A percentile compares a stretch with the other conserved stretches of the same genome.
phyloP scores from a whole-genome alignment of 2,888 invertebrate species.

The Meteorus colon region DNA sequence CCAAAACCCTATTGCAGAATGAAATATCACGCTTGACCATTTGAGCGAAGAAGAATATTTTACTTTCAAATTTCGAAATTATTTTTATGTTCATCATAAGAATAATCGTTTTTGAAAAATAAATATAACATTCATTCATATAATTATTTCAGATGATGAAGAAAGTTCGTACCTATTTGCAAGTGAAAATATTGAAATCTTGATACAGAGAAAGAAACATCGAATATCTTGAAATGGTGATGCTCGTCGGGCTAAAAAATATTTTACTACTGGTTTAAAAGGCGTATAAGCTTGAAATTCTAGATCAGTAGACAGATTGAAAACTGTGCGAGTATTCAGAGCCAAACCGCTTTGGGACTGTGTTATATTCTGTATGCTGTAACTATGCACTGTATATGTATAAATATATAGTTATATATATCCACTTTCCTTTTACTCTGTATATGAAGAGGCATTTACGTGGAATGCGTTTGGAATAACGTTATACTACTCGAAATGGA shows the following conservation, averaged over 20 bases:
- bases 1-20: too few relatives aligned
- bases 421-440: conserved; percentile 31
- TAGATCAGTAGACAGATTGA: conserved; percentile 47
- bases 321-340: conserved; percentile 41
- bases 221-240: too few relatives aligned
- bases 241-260: background rate
- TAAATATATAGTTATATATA: conserved; percentile 35
- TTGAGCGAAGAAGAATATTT: too few relatives aligned
- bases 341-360: conserved; percentile 41
- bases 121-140: too few relatives aligned
- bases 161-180: too few relatives aligned
- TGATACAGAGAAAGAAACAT: too few relatives aligned
- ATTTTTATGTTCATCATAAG: too few relatives aligned
- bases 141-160: too few relatives aligned
- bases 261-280: conserved; percentile 4
- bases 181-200: too few relatives aligned
- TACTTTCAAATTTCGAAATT: too few relatives aligned
- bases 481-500: conserved; percentile 44
- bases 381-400: conserved; percentile 6
- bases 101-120: too few relatives aligned
- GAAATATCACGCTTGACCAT: too few relatives aligned
- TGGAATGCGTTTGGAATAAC: conserved; percentile 47
- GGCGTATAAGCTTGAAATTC: conserved; percentile 38
- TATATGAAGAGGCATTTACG: conserved; percentile 44
- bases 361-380: conserved; percentile 15